Evolutionary conservation across 2,888 invertebrate genomes (phyloP), one percentile per base, ranked within the genome.

Genomic region (Athetis lepigone): DNA sequence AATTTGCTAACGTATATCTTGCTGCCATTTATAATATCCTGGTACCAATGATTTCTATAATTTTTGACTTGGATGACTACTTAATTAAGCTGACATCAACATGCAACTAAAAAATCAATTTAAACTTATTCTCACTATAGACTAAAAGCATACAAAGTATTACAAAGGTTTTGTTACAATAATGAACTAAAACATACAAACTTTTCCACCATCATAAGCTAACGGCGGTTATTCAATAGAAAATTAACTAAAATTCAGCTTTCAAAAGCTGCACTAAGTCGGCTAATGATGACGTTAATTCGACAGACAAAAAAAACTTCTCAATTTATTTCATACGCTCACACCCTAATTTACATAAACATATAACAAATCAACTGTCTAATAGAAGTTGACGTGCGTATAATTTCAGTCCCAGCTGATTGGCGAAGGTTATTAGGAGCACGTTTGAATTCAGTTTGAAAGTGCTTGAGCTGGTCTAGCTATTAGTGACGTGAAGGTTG

Each of bases 351-450:
- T 61, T 50, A 61, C 55, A 75, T 40, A 59, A 50, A 65, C 55
- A 72, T 39, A 65, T 77, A 75, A 80, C 83, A 69, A 83, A 83
- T 84, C 84, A 83, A 80, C 77, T 76, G 75, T 70, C 77, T 70
- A 76, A 81, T 81, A 80, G 47, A 73, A 77, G 84, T 79, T 86
- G 88, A 85, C 85, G 79, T 75, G 81, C 82, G 84, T 83, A 82
- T 82, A 79, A 76, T 83, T 86, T 82, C 78, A 77, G 76, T 77
- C 76, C 75, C 76, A 79, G 71, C 72, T 80, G 78, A 85, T 85
- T 84, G 68, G 66, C 67, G 87, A 88, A 89, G 89, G 89, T 75
- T 87, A 61, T 75, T 72, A 60, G 55, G 68, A 82, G 69, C 88
- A 88, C 87, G 86, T 72, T 79, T 66, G 65, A 60, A 72, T 77